A percentile compares a stretch with the other conserved stretches of the same genome.
phyloP scores from a whole-genome alignment of 2,888 invertebrate species.

The Macrosoma leucophasiata region DNA sequence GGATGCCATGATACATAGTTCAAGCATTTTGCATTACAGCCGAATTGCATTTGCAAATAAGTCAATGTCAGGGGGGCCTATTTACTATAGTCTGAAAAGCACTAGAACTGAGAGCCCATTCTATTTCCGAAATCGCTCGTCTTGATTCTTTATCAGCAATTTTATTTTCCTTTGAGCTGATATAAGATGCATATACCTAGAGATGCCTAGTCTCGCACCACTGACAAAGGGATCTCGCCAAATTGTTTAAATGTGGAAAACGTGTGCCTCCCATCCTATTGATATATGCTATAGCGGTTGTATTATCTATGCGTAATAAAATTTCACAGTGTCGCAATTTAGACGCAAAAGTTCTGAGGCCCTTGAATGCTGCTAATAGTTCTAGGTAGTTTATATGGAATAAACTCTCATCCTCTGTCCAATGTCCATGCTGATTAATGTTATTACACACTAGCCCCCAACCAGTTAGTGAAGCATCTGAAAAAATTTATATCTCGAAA shows the following conservation, averaged over 20 bases:
- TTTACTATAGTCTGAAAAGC: slow-evolving; percentile 5
- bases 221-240: slow-evolving; percentile 12
- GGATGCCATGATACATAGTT: slow-evolving; percentile 11
- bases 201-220: slow-evolving; percentile 14
- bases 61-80: slow-evolving; percentile 11
- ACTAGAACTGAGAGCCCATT: slow-evolving; percentile 8
- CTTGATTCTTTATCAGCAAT: slow-evolving; percentile 16
- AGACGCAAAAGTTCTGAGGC: background rate
- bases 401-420: background rate
- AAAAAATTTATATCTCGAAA: background rate
- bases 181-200: slow-evolving; percentile 18
- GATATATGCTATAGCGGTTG: slow-evolving; percentile 18
- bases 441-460: background rate
- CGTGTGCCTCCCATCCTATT: slow-evolving; percentile 16
- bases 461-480: background rate
- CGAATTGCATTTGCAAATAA: slow-evolving; percentile 16
- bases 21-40: slow-evolving; percentile 12
- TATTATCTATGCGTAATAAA: slow-evolving; percentile 15
- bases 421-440: background rate
- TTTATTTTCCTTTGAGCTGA: slow-evolving; percentile 14
- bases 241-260: slow-evolving; percentile 10
- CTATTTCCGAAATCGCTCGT: slow-evolving; percentile 9
- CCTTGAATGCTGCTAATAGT: background rate
- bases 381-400: background rate
- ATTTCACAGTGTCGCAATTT: slow-evolving; percentile 3